Conservation (phyloP, 2,888 invertebrate species). For the Troides helena region DNA sequence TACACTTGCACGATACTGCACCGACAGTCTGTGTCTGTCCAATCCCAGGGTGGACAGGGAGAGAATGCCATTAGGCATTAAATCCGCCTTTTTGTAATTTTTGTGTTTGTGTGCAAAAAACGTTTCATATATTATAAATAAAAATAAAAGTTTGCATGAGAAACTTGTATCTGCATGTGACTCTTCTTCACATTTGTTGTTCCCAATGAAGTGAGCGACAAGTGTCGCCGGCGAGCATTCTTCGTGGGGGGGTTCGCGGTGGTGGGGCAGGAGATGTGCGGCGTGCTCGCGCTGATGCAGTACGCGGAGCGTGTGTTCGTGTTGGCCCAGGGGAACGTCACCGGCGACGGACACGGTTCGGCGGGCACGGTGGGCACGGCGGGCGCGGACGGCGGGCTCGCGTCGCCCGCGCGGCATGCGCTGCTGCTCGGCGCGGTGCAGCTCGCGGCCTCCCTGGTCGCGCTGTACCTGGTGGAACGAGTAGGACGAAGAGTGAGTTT, state of each 20-base stretch:
- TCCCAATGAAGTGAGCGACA: slow-evolving; percentile 45
- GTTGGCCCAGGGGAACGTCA: slow-evolving; percentile 42
- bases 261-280: slow-evolving; percentile 62
- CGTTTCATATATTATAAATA: too few species aligned
- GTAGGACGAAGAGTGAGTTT: slow-evolving; percentile 55
- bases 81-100: too few species aligned
- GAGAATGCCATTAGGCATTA: too few species aligned
- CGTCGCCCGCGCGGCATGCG: slow-evolving; percentile 49
- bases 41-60: too few species aligned
- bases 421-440: slow-evolving; percentile 54
- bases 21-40: too few species aligned
- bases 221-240: slow-evolving; percentile 53
- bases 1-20: too few species aligned
- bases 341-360: not conserved
- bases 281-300: slow-evolving; percentile 60
- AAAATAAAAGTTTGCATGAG: too few species aligned
- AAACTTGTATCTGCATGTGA: too few species aligned
- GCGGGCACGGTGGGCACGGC: slow-evolving; percentile 19
- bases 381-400: slow-evolving; percentile 31
- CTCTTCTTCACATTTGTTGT: too few species aligned
- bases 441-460: slow-evolving; percentile 47
- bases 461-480: slow-evolving; percentile 57
- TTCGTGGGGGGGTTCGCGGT: slow-evolving; percentile 49
- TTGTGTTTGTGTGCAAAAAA: too few species aligned
- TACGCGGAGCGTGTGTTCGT: slow-evolving; percentile 64